Evolutionary conservation across 2,797 vertebrate genomes (phyloP).

Genomic region (Tympanoctomys barrerae): DNA sequence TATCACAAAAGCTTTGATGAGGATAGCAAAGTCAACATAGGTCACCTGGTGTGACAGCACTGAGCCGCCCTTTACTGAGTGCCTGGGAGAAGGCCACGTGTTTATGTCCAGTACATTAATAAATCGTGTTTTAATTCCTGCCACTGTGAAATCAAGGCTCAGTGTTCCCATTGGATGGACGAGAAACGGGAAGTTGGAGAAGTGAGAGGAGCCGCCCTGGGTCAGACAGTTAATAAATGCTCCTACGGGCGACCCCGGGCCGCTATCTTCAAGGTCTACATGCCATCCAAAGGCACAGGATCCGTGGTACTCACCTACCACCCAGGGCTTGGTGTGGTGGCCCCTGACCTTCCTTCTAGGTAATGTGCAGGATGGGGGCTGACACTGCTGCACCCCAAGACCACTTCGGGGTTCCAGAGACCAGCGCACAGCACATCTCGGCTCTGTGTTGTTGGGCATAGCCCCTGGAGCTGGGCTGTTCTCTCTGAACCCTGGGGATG

Average conservation of each 20-base stretch:
- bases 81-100: no score
- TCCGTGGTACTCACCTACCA: rapidly evolving
- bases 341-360: neutral
- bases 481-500: neutral
- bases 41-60: rapidly evolving
- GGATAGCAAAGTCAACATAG: neutral
- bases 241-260: neutral
- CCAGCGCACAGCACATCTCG: neutral
- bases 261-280: neutral
- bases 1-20: neutral
- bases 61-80: rapidly evolving
- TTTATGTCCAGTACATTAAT: rapidly evolving
- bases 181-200: neutral
- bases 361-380: rapidly evolving
- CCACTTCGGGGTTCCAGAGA: neutral
- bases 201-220: neutral
- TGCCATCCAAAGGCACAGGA: neutral
- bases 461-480: neutral
- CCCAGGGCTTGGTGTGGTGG: rapidly evolving
- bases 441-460: neutral
- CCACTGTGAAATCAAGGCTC: rapidly evolving
- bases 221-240: neutral
- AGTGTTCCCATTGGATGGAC: neutral
- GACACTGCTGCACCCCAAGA: no score
- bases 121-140: neutral